These are phyloP conservation scores for Lophius americanus DNA, from an alignment of 2,797 vertebrate genomes.

Conservation along the genomic window DNA sequence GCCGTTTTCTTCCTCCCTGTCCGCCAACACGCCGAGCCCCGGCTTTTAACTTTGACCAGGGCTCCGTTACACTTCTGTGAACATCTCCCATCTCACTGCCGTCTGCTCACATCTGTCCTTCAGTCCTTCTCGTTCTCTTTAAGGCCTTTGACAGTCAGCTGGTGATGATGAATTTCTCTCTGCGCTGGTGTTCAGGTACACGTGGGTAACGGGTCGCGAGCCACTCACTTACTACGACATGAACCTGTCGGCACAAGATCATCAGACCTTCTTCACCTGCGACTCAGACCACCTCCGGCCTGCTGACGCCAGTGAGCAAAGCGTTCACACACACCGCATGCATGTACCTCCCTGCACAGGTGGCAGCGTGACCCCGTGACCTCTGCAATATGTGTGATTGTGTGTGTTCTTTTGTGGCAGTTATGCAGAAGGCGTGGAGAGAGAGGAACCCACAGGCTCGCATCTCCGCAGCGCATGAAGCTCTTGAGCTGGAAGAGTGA, in stretches of 20 bases:
- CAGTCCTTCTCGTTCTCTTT: neutral
- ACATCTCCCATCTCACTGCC: neutral
- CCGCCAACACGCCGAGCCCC: slow-evolving; percentile 1
- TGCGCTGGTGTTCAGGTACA: slow-evolving; percentile 83
- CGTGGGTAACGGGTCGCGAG: slow-evolving; percentile 95
- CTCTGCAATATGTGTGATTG: slow-evolving; percentile 2
- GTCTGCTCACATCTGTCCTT: neutral
- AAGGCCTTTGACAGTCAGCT: neutral
- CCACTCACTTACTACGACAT: slow-evolving; percentile 96
- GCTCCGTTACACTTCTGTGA: neutral
- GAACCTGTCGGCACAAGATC: slow-evolving; percentile 96
- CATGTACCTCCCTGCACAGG: neutral
- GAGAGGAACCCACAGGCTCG: slow-evolving; percentile 98
- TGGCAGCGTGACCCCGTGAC: neutral
- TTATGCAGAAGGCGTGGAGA: slow-evolving; percentile 99
- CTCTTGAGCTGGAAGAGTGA: slow-evolving; percentile 97
- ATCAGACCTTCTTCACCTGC: slow-evolving; percentile 97
- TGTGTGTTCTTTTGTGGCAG: slow-evolving; percentile 76
- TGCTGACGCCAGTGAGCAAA: slow-evolving; percentile 91
- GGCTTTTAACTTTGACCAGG: neutral
- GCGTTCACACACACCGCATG: neutral
- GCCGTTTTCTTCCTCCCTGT: too few relatives aligned
- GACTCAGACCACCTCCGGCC: slow-evolving; percentile 96
- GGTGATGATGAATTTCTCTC: neutral
- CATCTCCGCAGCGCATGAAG: slow-evolving; percentile 97